A percentile compares a stretch with the other conserved stretches of the same genome.
phyloP scores from a whole-genome alignment of 1,140 invertebrate genomes.

The Caenorhabditis brenneri region DNA sequence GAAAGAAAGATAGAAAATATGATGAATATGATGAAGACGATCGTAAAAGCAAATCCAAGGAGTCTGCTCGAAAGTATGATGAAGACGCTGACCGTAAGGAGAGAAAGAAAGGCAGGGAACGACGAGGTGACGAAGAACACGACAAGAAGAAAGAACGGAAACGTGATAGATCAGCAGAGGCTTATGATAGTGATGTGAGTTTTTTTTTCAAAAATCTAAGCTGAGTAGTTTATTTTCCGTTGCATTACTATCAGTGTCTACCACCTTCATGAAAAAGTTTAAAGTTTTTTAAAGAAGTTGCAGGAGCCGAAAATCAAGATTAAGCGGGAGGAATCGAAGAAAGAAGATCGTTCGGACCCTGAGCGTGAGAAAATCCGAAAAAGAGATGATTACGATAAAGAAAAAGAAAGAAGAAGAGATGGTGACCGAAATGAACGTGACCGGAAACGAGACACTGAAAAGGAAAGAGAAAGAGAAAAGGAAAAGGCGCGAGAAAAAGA shows the following conservation, averaged over 20 bases:
- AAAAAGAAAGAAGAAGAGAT: conserved; percentile 24
- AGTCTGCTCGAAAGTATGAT: neutral
- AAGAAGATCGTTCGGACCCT: conserved; percentile 14
- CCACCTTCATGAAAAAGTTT: neutral
- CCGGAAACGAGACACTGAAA: neutral
- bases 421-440: neutral
- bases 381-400: conserved; percentile 39
- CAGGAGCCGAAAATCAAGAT: conserved; percentile 20
- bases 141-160: conserved; percentile 35
- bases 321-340: conserved; percentile 15
- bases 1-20: conserved; percentile 5
- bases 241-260: too few species aligned
- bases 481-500: conserved; percentile 37
- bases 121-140: neutral
- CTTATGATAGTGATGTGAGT: conserved; percentile 15
- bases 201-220: neutral
- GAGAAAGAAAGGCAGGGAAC: neutral
- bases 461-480: neutral
- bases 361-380: conserved; percentile 1
- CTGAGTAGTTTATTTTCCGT: neutral
- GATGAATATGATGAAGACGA: conserved; percentile 34
- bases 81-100: neutral
- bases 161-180: neutral
- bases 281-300: neutral
- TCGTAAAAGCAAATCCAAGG: neutral